These are phyloP conservation scores for Hirtodrosophila alboralis DNA, from an alignment of 2,888 invertebrate species.

Conservation along the genomic window DNA sequence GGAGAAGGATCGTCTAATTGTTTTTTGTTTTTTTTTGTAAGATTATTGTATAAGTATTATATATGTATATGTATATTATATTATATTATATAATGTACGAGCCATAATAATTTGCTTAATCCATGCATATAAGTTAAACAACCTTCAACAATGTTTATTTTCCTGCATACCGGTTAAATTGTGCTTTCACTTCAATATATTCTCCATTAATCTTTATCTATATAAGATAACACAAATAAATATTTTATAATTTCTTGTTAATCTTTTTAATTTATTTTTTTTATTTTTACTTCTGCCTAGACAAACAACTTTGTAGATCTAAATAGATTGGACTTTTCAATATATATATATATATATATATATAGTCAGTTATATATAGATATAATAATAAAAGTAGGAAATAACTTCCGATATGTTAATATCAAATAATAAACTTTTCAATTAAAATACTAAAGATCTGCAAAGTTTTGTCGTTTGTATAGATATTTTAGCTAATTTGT, in stretches of 20 bases:
- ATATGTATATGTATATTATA: slow-evolving; percentile 5
- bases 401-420: slow-evolving; percentile 34
- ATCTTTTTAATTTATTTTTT: too few relatives aligned
- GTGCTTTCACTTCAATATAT: slow-evolving; percentile 14
- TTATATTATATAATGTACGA: slow-evolving; percentile 10
- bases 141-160: slow-evolving; percentile 47
- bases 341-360: too few relatives aligned
- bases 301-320: slow-evolving; percentile 14
- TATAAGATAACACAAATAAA: slow-evolving; percentile 50
- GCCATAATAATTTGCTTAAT: slow-evolving; percentile 16
- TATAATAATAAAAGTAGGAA: background rate
- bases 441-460: background rate
- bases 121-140: slow-evolving; percentile 37
- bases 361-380: too few relatives aligned
- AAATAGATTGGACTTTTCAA: background rate
- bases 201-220: slow-evolving; percentile 17
- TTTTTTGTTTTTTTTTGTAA: too few relatives aligned
- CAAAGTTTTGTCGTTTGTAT: slow-evolving; percentile 6
- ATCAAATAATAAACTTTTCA: slow-evolving; percentile 8
- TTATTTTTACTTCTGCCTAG: slow-evolving; percentile 2
- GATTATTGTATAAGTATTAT: slow-evolving; percentile 19
- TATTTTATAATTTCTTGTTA: slow-evolving; percentile 42
- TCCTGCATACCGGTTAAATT: slow-evolving; percentile 49
- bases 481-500: slow-evolving; percentile 33
- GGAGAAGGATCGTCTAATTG: slow-evolving; percentile 11